Percentiles rank a stretch among this genome's conserved stretches.
Conservation (phyloP, 2,888 invertebrate genomes). For the Calliopum simillimum region DNA sequence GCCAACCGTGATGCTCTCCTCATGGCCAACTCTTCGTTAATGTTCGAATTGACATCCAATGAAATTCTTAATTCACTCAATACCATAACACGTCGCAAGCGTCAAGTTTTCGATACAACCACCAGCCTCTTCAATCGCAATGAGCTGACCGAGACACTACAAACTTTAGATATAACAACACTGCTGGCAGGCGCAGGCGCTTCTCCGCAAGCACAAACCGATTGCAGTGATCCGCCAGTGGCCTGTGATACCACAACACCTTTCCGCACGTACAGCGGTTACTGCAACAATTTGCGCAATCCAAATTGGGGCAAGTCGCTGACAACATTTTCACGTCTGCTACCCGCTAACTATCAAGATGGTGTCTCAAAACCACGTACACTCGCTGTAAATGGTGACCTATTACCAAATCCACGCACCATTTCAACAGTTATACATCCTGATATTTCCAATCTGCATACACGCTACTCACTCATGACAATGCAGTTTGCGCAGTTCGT, state of each 20-base stretch:
- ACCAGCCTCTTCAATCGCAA: slow-evolving; percentile 70
- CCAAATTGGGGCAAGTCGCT: slow-evolving; percentile 86
- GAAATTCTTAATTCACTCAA: slow-evolving; percentile 79
- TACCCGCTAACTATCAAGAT: slow-evolving; percentile 90
- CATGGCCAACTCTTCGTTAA: slow-evolving; percentile 86
- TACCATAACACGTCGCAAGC: slow-evolving; percentile 72
- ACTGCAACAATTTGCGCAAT: slow-evolving; percentile 88
- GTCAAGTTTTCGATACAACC: slow-evolving; percentile 79
- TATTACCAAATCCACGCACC: slow-evolving; percentile 86
- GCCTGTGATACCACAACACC: slow-evolving; percentile 79
- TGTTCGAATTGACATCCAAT: slow-evolving; percentile 88
- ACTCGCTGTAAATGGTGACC: slow-evolving; percentile 79
- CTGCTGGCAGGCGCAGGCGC: slow-evolving; percentile 71
- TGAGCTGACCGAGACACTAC: slow-evolving; percentile 81
- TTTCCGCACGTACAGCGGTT: slow-evolving; percentile 80
- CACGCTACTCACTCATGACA: slow-evolving; percentile 88
- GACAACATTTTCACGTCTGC: slow-evolving; percentile 84
- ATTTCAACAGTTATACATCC: slow-evolving; percentile 92
- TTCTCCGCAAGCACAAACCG: slow-evolving; percentile 42
- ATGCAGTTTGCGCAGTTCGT: slow-evolving; percentile 97
- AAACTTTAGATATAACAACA: slow-evolving; percentile 81
- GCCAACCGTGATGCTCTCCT: slow-evolving; percentile 86
- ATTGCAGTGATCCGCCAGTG: slow-evolving; percentile 76
- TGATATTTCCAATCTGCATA: slow-evolving; percentile 90
- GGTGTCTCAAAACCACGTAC: slow-evolving; percentile 85